Base-by-base conservation (phyloP, 2,113 vertebrate species). In the Heterotis niloticus region DNA sequence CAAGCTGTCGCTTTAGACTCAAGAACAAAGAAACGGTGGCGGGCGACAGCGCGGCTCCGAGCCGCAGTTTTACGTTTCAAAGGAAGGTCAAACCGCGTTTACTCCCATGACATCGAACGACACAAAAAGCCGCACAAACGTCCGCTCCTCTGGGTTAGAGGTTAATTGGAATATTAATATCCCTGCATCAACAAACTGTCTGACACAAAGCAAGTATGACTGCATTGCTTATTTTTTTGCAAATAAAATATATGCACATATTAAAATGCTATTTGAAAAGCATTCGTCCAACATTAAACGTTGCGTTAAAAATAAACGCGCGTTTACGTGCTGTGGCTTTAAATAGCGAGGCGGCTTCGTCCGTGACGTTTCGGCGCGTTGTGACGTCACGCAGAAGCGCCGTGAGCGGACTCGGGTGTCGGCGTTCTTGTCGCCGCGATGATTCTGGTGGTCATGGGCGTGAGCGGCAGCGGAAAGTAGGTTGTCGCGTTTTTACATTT, bases 381-480 rank as follows among this genome's bases (percentile, higher is more conserved):
- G 24, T 0, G 70, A 26, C 52, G 57, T 52, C 71, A 64, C 34
- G 34, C 34, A 2, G 34, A 44, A 2, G 34, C 73, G 20, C 11
- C 23, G 28, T 44, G 10, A 54, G 23, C 60, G 11, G 60, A 18
- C 26, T 13, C 2, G 23, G 3, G 65, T 24, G 7, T 24, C 44
- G 23, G 16, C 26, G 11, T 26, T 10, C 5, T 29, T n/a, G 16
- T 20, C 28, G n/a, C n/a, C 74, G 62, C n/a, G 28, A 92, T 92
- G 91, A 91, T 92, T 83, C 88, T 89, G 80, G 80, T 92, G 74
- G 78, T 91, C 72, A 92, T 91, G 90, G 91, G 91, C 78, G 90
- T 92, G 20, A 91, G 90, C 0, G 90, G 91, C 29, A 85, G 81
- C 81, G 91, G 91, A 52, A 92, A 92, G 91, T 92, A 90, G 54